Conservation (phyloP, 1,140 invertebrate genomes). For the Chionoecetes opilio region DNA sequence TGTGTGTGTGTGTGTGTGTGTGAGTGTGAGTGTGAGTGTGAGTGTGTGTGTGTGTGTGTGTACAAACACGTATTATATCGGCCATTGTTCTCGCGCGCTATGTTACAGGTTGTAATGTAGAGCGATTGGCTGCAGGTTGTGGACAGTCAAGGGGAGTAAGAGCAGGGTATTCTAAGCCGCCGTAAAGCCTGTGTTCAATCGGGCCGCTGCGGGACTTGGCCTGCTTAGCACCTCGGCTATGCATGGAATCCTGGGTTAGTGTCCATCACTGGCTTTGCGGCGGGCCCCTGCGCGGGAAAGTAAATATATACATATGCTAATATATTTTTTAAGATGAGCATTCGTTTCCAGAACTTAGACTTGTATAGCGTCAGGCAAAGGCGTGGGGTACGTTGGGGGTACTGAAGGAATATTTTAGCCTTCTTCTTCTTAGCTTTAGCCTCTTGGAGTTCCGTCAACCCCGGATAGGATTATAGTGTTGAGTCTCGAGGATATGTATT, state of each 20-base stretch:
- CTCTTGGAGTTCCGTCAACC: too few species aligned
- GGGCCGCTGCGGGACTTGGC: background rate
- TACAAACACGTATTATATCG: conserved; percentile 2
- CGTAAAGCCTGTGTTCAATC: conserved; percentile 22
- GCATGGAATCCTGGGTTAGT: conserved; percentile 55
- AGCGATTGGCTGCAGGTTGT: too few species aligned
- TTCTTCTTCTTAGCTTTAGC: too few species aligned
- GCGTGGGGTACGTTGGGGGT: too few species aligned
- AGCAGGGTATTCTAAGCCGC: background rate
- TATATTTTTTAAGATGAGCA: background rate
- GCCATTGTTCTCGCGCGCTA: too few species aligned
- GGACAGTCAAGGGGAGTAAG: background rate
- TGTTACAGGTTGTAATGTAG: too few species aligned
- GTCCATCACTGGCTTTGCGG: conserved; percentile 36
- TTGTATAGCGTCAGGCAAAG: background rate
- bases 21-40: background rate
- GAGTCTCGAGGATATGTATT: too few species aligned
- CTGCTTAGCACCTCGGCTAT: conserved; percentile 32
- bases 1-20: conserved; percentile 51
- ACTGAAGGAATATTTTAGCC: too few species aligned
- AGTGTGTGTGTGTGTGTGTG: background rate
- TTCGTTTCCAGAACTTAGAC: background rate
- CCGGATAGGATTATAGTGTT: too few species aligned
- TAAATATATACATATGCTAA: background rate
- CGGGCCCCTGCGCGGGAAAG: background rate